These are phyloP conservation scores for Chloroclystis v-ata DNA, from an alignment of 2,888 invertebrate genomes.

Conservation along the genomic window DNA sequence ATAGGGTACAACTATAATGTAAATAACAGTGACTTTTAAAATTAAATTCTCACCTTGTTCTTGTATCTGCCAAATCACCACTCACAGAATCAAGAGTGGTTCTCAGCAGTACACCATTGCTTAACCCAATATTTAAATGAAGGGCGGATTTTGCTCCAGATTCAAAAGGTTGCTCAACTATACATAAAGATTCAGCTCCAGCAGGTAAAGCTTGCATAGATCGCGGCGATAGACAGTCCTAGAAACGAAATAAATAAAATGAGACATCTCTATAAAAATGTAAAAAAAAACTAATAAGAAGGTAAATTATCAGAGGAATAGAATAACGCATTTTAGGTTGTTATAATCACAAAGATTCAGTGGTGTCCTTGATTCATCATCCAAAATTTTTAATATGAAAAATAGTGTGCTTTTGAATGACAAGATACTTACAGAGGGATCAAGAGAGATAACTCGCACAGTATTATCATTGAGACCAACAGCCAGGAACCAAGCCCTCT, in stretches of 20 bases:
- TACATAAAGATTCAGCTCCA: conserved; percentile 96
- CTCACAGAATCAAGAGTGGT: conserved; percentile 97
- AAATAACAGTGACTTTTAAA: conserved; percentile 1
- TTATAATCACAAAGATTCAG: conserved; percentile 71
- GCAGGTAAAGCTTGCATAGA: conserved; percentile 98
- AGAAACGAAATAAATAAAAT: conserved; percentile 49
- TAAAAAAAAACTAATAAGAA: not conserved
- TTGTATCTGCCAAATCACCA: conserved; percentile 97
- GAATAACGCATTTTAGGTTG: conserved; percentile 75
- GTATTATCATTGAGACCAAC: conserved; percentile 98
- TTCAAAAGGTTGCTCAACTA: conserved; percentile 89
- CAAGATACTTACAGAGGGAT: conserved; percentile 84
- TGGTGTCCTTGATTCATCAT: conserved; percentile 78
- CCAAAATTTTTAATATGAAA: no score
- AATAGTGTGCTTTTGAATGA: not conserved
- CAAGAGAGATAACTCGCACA: conserved; percentile 97
- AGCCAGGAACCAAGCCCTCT: conserved; percentile 95
- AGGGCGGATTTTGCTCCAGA: conserved; percentile 85
- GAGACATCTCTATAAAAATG: not conserved
- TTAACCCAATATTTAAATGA: conserved; percentile 97
- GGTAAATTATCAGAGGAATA: conserved; percentile 46
- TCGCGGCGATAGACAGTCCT: conserved; percentile 95
- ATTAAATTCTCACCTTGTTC: conserved; percentile 83
- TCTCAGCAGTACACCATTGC: conserved; percentile 95
- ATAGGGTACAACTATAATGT: conserved; percentile 37